Base-by-base conservation (phyloP, 2,888 invertebrate genomes). In the Eugnorisma glareosa region DNA sequence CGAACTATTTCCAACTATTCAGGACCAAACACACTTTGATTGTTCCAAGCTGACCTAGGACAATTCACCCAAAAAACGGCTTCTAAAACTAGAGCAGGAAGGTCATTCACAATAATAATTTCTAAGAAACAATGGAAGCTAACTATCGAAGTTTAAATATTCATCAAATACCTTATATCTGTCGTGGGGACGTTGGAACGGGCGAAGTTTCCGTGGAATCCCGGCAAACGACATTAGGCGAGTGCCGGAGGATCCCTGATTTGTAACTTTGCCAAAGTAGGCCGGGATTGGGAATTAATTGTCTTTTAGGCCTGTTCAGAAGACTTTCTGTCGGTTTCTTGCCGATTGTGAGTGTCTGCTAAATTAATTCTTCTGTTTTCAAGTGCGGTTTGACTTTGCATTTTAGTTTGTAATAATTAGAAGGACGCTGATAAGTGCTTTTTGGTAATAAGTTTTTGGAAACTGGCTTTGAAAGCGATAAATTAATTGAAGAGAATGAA, bases 271-370 rank as follows among this genome's bases (percentile, higher is more conserved):
- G 79, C 84, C 79, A 89, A 90, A 90, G 89, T 89, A 89, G 86
- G 86, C 79, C 85, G 86, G 85, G 90, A 92, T 93, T 89, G 90
- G 75, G 89, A 91, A 93, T 93, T 93, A 93, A 93, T 94, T 92
- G 93, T 93, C 90, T 91, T 90, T 89, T 88, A 87, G 89, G 81
- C 88, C 79, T 78, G 85, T 80, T 82, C 79, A 57, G 85, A 83
- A 82, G 85, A 83, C 87, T 84, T 84, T 86, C 77, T 63, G 81
- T 21, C 72, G 77, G 81, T 82, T 87, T 84, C 80, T 83, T 88
- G 87, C 79, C 73, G 75, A 81, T 83, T 87, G 77, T 81, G 61
- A 79, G 73, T 78, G 81, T 80, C 79, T 83, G 85, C 72, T 45
- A 86, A 88, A 88, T 84, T 83, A 88, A 87, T 88, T 86, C 87